These are phyloP conservation scores for Pollenia angustigena DNA, from an alignment of 2,888 invertebrate species.

Conservation along the genomic window DNA sequence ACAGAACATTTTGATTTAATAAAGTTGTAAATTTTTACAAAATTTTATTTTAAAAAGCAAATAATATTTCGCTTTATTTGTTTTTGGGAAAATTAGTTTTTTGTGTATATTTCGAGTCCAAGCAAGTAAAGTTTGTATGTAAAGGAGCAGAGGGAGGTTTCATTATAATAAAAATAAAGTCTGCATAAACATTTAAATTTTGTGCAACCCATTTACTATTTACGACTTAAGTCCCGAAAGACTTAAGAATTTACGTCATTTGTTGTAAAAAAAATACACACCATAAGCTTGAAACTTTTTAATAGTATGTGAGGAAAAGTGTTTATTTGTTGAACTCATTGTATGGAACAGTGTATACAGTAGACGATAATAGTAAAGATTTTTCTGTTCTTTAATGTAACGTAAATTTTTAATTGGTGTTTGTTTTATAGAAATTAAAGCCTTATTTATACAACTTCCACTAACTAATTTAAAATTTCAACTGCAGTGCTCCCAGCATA, in stretches of 20 bases:
- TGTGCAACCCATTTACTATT: conserved; percentile 31
- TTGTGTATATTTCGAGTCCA: background rate
- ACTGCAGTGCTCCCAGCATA: no score
- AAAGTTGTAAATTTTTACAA: conserved; percentile 46
- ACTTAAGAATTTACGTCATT: conserved; percentile 28
- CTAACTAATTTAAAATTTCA: no score
- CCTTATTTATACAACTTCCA: no score
- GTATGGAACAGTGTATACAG: background rate
- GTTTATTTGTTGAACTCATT: background rate
- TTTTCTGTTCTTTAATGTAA: no score
- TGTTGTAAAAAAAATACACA: background rate
- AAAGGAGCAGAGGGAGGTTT: no score
- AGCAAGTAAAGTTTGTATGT: background rate
- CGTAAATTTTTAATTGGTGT: no score
- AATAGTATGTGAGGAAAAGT: no score
- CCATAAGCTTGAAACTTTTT: background rate
- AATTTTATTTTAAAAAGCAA: background rate
- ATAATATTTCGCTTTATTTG: conserved; percentile 11
- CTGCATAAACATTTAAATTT: conserved; percentile 17
- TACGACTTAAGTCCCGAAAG: conserved; percentile 37
- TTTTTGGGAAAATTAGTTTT: background rate
- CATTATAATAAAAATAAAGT: background rate
- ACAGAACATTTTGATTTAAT: conserved; percentile 25
- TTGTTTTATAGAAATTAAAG: no score
- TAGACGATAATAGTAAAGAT: no score